phyloP scores from a whole-genome alignment of 2,113 vertebrate species.

The Psophia crepitans region DNA sequence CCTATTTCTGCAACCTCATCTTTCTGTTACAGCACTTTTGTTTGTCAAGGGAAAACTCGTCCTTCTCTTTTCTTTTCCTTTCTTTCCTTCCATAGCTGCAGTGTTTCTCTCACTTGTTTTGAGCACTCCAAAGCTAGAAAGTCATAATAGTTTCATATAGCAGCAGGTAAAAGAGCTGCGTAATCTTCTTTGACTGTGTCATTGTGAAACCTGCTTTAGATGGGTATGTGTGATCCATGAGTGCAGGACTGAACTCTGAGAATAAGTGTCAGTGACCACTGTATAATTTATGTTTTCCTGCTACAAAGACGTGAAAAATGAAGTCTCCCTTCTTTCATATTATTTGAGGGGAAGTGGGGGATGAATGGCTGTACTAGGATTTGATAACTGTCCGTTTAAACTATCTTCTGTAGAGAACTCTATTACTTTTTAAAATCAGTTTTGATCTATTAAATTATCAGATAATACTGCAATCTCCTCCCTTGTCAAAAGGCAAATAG shows the following conservation, averaged over 20 bases:
- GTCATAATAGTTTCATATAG: neutral
- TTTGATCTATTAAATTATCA: neutral
- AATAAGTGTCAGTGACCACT: neutral
- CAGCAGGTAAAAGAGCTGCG: neutral
- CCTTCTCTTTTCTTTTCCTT: neutral
- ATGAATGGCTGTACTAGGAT: neutral
- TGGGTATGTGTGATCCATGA: neutral
- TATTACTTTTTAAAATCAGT: neutral
- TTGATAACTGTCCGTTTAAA: neutral
- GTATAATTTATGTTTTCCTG: neutral
- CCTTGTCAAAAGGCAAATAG: neutral
- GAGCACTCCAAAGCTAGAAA: neutral
- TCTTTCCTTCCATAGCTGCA: neutral
- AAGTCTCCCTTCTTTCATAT: neutral
- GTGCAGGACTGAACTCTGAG: neutral
- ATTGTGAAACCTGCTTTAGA: neutral
- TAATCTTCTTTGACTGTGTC: neutral
- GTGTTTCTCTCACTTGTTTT: neutral
- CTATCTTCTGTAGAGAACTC: neutral
- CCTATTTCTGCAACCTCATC: neutral
- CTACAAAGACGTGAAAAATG: neutral
- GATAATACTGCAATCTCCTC: neutral
- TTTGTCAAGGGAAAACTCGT: neutral
- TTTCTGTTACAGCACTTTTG: neutral
- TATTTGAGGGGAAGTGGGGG: neutral